Percentiles rank a stretch among this genome's conserved stretches.
Evolutionary conservation across 2,888 invertebrate species (phyloP).

Genomic region (Tillus elongatus): DNA sequence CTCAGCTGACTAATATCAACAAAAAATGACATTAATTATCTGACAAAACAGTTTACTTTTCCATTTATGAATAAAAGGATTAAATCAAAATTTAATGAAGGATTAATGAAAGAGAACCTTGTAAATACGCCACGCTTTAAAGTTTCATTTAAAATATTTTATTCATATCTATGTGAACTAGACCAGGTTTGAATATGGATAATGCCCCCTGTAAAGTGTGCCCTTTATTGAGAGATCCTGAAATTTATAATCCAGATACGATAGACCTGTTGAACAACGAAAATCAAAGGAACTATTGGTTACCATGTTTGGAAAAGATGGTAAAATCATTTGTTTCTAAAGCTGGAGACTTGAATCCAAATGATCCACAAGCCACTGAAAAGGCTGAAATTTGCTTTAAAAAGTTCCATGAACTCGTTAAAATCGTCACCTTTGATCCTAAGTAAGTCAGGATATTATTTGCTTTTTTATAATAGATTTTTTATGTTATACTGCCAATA

Average conservation of each 20-base stretch:
- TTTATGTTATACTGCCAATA: constrained; percentile 11
- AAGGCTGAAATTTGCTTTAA: constrained; percentile 75
- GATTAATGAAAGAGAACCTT: too few species aligned
- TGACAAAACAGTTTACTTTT: too few species aligned
- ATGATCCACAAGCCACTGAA: constrained; percentile 64
- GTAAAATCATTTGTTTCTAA: constrained; percentile 76
- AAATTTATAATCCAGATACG: constrained; percentile 82
- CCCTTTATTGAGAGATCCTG: constrained; percentile 67
- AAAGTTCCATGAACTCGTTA: constrained; percentile 71
- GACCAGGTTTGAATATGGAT: too few species aligned
- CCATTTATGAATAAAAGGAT: too few species aligned
- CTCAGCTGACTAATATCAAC: too few species aligned
- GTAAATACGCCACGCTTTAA: too few species aligned
- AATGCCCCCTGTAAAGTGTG: constrained; percentile 44
- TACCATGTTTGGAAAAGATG: constrained; percentile 79
- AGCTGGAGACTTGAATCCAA: constrained; percentile 70
- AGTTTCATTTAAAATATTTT: too few species aligned
- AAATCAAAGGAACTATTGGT: constrained; percentile 86
- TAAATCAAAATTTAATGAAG: too few species aligned
- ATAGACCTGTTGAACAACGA: constrained; percentile 78
- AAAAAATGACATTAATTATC: too few species aligned
- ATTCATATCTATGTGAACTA: too few species aligned
- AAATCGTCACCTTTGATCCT: constrained; percentile 67
- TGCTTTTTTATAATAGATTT: constrained; percentile 8
- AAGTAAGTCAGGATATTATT: constrained; percentile 50